Conservation (phyloP, 2,888 invertebrate species). For the Zootermopsis nevadensis region DNA sequence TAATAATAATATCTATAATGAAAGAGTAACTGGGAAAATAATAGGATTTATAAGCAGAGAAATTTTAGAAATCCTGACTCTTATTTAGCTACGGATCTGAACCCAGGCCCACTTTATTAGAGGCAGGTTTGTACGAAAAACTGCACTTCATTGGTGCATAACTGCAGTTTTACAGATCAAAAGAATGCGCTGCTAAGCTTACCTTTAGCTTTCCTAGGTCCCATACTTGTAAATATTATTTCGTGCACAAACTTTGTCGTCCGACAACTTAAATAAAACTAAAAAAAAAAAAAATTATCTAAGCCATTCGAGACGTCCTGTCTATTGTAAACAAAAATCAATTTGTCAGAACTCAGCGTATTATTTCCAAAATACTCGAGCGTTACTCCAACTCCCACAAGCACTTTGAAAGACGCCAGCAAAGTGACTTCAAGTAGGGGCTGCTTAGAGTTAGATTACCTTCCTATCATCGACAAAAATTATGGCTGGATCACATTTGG, state of each 20-base stretch:
- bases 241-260: neutral
- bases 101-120: too few species aligned
- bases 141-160: too few species aligned
- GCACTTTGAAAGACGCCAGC: neutral
- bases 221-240: neutral
- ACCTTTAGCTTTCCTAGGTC: neutral
- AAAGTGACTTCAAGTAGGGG: neutral
- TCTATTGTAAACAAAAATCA: neutral
- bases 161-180: too few species aligned
- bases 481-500: conserved; percentile 4
- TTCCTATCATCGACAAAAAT: neutral
- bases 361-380: too few species aligned
- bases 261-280: neutral
- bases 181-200: neutral
- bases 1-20: too few species aligned
- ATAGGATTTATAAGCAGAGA: too few species aligned
- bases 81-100: too few species aligned
- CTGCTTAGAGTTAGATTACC: neutral
- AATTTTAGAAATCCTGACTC: too few species aligned
- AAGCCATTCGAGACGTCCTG: neutral
- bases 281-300: neutral
- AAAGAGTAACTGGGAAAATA: too few species aligned
- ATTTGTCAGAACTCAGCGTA: neutral
- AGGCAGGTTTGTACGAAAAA: too few species aligned
- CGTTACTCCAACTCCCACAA: neutral